Percentiles rank a stretch among this genome's conserved stretches.
Conservation (phyloP, 2,797 vertebrate species). For the Sebastes taczanowskii region DNA sequence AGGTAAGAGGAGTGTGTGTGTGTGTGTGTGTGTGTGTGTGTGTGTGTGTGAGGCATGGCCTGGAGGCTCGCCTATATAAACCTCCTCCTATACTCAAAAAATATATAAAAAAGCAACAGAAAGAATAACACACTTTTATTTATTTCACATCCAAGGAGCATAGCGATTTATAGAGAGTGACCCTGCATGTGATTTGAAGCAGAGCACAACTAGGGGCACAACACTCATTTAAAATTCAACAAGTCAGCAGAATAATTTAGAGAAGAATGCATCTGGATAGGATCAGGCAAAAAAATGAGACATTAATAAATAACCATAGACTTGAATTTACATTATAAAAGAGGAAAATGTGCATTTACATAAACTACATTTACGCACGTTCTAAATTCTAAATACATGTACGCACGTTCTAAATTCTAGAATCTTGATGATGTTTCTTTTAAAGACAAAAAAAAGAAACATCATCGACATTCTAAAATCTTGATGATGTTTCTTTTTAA, state of each 20-base stretch:
- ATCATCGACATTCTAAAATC: no score
- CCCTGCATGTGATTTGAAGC: constrained; percentile 52
- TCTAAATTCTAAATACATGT: neutral
- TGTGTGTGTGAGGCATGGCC: neutral
- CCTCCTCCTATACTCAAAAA: neutral
- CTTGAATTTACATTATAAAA: neutral
- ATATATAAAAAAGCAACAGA: neutral
- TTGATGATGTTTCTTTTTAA: no score
- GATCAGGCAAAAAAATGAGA: constrained; percentile 31
- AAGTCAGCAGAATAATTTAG: constrained; percentile 63
- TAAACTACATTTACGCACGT: neutral
- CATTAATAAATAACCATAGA: constrained; percentile 47
- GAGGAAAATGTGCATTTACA: neutral
- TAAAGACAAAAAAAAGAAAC: neutral
- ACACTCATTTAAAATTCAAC: constrained; percentile 61
- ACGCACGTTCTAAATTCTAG: neutral
- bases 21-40: neutral
- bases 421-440: neutral
- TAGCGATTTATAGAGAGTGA: constrained; percentile 48
- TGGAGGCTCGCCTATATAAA: neutral
- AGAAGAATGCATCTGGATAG: constrained; percentile 60
- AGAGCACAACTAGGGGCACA: constrained; percentile 48
- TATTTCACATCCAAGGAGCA: constrained; percentile 47
- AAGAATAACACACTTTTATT: constrained; percentile 51
- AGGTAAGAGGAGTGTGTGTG: neutral